Base-by-base conservation (phyloP, 2,797 vertebrate species). In the Erpetoichthys calabaricus region DNA sequence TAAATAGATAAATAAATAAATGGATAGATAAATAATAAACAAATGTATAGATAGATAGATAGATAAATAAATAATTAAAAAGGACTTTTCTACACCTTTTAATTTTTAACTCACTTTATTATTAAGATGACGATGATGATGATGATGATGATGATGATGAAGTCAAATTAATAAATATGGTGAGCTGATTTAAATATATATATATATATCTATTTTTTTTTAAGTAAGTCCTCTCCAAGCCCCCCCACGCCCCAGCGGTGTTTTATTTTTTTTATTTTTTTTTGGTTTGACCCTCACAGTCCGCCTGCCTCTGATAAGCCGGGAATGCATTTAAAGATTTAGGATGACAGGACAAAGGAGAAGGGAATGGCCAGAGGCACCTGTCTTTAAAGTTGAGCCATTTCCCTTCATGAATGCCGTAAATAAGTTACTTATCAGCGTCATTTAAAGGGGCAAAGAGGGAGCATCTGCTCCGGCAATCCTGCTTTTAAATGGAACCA, bases 401-500 rank as follows among this genome's bases (percentile, higher is more conserved):
- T 85, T 86, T 86, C 80, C 81, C 80, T 80, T 79, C 80, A 79
- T 86, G 80, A 80, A 76, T 76, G 76, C 75, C 69, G 78, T 82
- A 88, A 86, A 88, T 84, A 85, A 85, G 83, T 86, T 78, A 86
- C 83, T 85, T 83, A 83, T 80, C 80, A 84, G 82, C 75, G 25
- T 25, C 25, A 82, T 81, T 86, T 85, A 86, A 84, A 81, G 83
- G 85, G 80, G 82, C 80, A 82, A 78, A 80, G 83, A 76, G 79
- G 79, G 80, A 81, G 78, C 82, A 86, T 86, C 81, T 83, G 82
- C 80, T 83, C 79, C 75, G 70, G 68, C 67, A 74, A 71, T 71
- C 70, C 50, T 63, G 73, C 75, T 84, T 75, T 7, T 77, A 75
- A 72, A 77, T 79, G 80, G 75, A 80, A 81, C 84, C 25, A 25